Base-by-base conservation (phyloP, 2,888 invertebrate genomes). In the Hecatera dysodea region DNA sequence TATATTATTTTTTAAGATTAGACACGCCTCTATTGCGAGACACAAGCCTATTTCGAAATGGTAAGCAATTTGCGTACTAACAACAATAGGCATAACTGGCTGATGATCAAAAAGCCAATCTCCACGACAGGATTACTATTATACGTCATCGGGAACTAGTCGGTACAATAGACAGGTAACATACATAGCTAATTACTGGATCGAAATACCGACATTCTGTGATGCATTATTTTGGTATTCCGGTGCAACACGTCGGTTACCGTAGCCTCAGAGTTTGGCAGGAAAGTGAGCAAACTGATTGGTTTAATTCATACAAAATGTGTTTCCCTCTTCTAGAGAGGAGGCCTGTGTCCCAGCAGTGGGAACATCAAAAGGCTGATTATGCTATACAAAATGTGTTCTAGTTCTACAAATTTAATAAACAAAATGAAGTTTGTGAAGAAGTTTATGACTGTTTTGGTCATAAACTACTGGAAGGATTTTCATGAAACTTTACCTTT, bases 51-150 rank as follows among this genome's bases (percentile, higher is more conserved):
- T 52, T 1, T 24, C 19, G 19, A 17, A 57, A 52, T 19, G 9
- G 56, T 55, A 59, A 2, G 33, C 72, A 53, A 44, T 71, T 60
- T 44, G 46, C 52, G 6, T 11, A n/a, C 19, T 15, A 29, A 44
- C 55, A 46, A n/a, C 72, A 44, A 36, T 24, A 71, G 42, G 50
- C 59, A 44, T 17, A 71, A 15, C 36, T 29, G 53, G 33, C 29
- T 36, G 27, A 44, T 36, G 44, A 72, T 72, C 72, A 52, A 60
- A 72, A 42, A 71, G 17, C 72, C 70, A 71, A 71, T 72, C 22
- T 22, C 60, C 44, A 53, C 50, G 52, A 19, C 15, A 72, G 53
- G 70, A 72, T 71, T 24, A 60, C 60, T 72, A 27, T 52, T 36
- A 36, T 60, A 60, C 27, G n/a, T 59, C 59, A 72, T 39, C 9